Base-by-base conservation (phyloP, 2,113 vertebrate genomes). In the Thomomys bottae region DNA sequence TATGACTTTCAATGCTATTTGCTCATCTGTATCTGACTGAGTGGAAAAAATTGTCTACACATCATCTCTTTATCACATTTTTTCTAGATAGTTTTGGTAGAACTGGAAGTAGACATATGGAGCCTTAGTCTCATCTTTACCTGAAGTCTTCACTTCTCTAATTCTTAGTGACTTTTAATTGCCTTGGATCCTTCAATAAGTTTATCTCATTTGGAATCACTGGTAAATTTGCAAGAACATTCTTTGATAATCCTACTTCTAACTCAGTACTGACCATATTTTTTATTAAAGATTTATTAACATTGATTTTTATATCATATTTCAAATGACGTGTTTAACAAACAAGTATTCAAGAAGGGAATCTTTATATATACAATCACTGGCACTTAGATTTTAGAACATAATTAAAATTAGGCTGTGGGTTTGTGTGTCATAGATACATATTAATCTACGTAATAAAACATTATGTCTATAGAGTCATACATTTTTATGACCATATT, bases 121-220 rank as follows among this genome's bases (percentile, higher is more conserved):
- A 70, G 38, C 67, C 32, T 67, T 0, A 14, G 2, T 64, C 14
- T 10, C 14, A 4, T 66, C 18, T 85, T 72, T 68, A 63, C 15
- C 76, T 79, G 2, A 32, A 90, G 30, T 66, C 49, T 28, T 24
- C 20, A 38, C 40, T 85, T 92, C n/a, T 78, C 11, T 91, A 32
- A 66, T 84, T 95, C 61, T 64, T 70, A 10, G 21, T 30, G 42
- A 61, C 61, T 91, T 78, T 82, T 42, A 71, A 84, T 89, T 70
- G 67, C 36, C 57, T 38, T 75, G 30, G 59, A 66, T 90, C 24
- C 45, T 92, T 78, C n/a, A 34, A 38, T 49, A 71, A 76, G n/a
- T 73, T 81, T 24, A 85, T 15, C 24, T 82, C 57, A 79, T 72
- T 81, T 85, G 26, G 36, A 87, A 34, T 73, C 49, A 73, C 0